Percentiles rank a stretch among this genome's conserved stretches.
These are phyloP conservation scores for Augiades crinisus DNA, from an alignment of 2,888 invertebrate species.

Conservation along the genomic window DNA sequence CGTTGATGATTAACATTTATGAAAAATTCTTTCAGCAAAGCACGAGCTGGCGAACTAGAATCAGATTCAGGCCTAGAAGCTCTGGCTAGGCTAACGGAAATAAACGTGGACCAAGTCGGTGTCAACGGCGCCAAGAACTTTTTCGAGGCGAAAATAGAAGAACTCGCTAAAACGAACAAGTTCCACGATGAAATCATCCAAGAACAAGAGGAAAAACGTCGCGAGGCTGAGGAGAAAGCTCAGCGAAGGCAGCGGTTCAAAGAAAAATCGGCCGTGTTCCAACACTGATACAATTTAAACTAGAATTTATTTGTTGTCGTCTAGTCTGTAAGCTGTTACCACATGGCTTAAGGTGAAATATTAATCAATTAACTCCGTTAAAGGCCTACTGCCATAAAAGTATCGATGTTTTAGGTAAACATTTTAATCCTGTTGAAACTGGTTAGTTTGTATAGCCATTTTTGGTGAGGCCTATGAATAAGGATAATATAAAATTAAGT, in stretches of 20 bases:
- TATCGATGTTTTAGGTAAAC: background rate
- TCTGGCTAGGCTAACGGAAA: slow-evolving; percentile 92
- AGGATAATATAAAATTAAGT: slow-evolving; percentile 3
- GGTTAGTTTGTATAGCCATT: background rate
- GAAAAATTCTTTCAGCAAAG: slow-evolving; percentile 83
- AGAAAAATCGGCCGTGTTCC: slow-evolving; percentile 93
- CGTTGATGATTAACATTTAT: background rate
- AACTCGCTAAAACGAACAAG: slow-evolving; percentile 90
- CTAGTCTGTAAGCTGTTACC: slow-evolving; percentile 78
- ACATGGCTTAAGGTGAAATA: slow-evolving; percentile 49
- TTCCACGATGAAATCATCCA: slow-evolving; percentile 96
- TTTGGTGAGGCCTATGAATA: slow-evolving; percentile 11
- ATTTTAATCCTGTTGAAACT: slow-evolving; percentile 2
- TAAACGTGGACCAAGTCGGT: slow-evolving; percentile 96
- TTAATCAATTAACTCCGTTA: slow-evolving; percentile 5
- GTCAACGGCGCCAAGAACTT: slow-evolving; percentile 97
- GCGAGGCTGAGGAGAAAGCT: slow-evolving; percentile 91
- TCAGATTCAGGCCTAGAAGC: slow-evolving; percentile 93
- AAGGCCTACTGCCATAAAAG: slow-evolving; percentile 4
- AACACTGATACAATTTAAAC: slow-evolving; percentile 51
- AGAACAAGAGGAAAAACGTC: slow-evolving; percentile 94
- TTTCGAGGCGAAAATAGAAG: slow-evolving; percentile 97
- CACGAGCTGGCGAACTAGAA: slow-evolving; percentile 93
- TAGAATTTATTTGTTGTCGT: slow-evolving; percentile 44
- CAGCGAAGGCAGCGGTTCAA: slow-evolving; percentile 91